Evolutionary conservation across 2,113 vertebrate species (phyloP).

Genomic region (Axis porcinus): DNA sequence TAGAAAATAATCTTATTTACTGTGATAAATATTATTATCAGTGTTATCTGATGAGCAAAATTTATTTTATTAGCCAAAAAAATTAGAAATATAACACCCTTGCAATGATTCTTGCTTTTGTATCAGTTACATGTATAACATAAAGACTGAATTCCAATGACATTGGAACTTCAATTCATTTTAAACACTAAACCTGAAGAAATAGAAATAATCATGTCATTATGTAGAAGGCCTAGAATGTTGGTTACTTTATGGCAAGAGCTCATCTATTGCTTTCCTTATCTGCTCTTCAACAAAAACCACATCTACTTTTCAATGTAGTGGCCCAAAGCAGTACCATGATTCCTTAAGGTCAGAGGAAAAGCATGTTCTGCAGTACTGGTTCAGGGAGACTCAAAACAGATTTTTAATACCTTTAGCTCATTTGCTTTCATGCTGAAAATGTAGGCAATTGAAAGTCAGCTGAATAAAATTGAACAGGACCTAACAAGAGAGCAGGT

Average conservation of each 20-base stretch:
- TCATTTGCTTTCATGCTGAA: constrained; percentile 14
- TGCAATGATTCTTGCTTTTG: not conserved
- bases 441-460: not conserved
- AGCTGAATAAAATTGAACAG: not conserved
- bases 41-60: not conserved
- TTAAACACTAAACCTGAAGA: not conserved
- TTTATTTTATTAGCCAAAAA: not conserved
- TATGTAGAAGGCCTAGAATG: not conserved
- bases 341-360: not conserved
- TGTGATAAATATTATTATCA: not conserved
- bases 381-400: not conserved
- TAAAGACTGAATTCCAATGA: not conserved
- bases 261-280: not conserved
- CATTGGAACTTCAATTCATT: not conserved
- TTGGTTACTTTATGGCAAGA: not conserved
- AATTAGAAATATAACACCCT: not conserved
- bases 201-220: not conserved
- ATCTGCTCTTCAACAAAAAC: not conserved
- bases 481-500: not conserved
- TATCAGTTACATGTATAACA: not conserved
- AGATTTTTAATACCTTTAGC: not conserved
- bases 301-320: not conserved
- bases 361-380: not conserved
- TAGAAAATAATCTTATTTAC: not conserved
- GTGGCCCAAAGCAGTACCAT: not conserved